Evolutionary conservation across 1,140 invertebrate genomes (phyloP).

Genomic region (Papilio helenus): DNA sequence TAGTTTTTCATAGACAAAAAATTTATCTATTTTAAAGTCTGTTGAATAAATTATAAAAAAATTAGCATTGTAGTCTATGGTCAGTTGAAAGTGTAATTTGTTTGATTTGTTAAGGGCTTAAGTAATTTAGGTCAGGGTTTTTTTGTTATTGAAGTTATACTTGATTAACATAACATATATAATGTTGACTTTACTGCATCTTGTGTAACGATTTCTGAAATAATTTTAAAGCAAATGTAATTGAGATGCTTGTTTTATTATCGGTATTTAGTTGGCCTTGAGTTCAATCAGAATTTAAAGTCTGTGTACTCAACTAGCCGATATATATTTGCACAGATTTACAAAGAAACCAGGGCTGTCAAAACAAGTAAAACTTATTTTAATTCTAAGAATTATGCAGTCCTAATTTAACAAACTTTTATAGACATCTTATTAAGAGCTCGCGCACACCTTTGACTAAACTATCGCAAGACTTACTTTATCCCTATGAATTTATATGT

Average conservation of each 20-base stretch:
- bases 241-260: neutral
- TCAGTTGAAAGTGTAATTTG: neutral
- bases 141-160: neutral
- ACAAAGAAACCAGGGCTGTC: neutral
- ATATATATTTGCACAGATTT: neutral
- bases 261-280: neutral
- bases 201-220: neutral
- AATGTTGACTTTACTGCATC: neutral
- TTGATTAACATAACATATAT: neutral
- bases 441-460: too few species aligned
- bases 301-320: neutral
- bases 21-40: neutral
- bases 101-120: slow-evolving; percentile 7
- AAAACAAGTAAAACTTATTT: neutral
- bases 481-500: too few species aligned
- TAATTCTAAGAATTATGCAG: neutral
- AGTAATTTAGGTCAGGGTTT: neutral
- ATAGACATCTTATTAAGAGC: too few species aligned
- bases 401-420: neutral
- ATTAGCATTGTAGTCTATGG: slow-evolving; percentile 4
- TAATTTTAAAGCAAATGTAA: neutral
- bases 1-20: neutral
- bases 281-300: slow-evolving; percentile 1
- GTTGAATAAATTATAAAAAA: slow-evolving; percentile 6
- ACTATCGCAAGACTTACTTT: too few species aligned